A percentile compares a stretch with the other conserved stretches of the same genome.
These are phyloP conservation scores for Bergia sp. DNA, from an alignment of 92 coral and sea anemone species.

Conservation along the genomic window DNA sequence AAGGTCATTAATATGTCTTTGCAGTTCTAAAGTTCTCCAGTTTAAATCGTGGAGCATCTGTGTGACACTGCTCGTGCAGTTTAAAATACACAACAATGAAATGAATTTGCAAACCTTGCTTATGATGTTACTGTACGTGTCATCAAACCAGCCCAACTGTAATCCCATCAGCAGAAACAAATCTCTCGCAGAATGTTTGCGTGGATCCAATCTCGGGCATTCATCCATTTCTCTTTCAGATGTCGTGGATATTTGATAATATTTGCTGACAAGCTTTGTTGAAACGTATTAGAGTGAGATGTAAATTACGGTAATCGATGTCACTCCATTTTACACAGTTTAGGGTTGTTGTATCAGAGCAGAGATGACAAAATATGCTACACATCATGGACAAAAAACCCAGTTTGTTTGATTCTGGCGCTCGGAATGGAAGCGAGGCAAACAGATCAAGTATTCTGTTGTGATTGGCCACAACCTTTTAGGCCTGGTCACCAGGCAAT, in stretches of 20 bases:
- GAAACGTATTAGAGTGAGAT: background rate
- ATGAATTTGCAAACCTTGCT: conserved; percentile 3
- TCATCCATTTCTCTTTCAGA: background rate
- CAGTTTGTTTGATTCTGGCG: conserved; percentile 30
- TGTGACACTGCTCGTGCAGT: background rate
- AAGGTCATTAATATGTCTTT: too few species aligned
- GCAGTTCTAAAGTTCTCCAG: too few species aligned
- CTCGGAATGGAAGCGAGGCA: conserved; percentile 18
- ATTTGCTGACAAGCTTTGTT: background rate
- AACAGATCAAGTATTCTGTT: background rate
- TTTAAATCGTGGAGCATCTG: too few species aligned
- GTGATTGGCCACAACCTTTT: background rate
- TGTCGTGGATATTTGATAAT: background rate
- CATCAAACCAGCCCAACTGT: conserved; percentile 48
- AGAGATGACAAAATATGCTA: background rate
- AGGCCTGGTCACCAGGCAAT: conserved; percentile 16
- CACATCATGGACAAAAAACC: background rate
- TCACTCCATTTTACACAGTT: background rate
- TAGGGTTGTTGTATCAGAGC: background rate
- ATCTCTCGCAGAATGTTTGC: conserved; percentile 28
- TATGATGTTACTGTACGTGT: conserved; percentile 31
- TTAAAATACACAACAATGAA: background rate
- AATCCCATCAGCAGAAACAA: conserved; percentile 36
- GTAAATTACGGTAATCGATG: background rate
- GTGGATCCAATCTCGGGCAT: conserved; percentile 3